A percentile compares a stretch with the other conserved stretches of the same genome.
phyloP scores from a whole-genome alignment of 2,797 vertebrate species.

The Darevskia nairensis region DNA sequence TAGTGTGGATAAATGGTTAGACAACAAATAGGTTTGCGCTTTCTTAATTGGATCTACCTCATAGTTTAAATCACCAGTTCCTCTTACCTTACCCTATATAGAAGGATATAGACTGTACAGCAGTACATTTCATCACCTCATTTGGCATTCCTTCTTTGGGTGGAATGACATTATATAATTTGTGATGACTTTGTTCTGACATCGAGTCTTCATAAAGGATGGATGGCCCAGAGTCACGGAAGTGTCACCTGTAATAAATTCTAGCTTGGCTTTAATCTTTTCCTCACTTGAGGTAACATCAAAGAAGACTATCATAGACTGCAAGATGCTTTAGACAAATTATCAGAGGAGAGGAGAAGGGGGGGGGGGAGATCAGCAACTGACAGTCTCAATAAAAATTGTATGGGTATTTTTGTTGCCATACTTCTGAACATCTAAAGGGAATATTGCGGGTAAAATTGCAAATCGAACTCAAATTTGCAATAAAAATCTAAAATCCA shows the following conservation, averaged over 20 bases:
- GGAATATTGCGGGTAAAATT: constrained; percentile 5
- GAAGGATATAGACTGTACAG: constrained; percentile 48
- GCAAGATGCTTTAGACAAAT: constrained; percentile 72
- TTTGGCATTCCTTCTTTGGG: constrained; percentile 61
- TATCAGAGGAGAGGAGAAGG: constrained; percentile 56
- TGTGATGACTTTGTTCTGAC: constrained; percentile 71
- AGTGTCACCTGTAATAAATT: constrained; percentile 75
- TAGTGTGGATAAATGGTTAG: constrained; percentile 16
- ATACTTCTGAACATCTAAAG: constrained; percentile 37
- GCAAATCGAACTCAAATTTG: constrained; percentile 30
- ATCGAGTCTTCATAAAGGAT: constrained; percentile 62
- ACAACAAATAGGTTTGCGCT: constrained; percentile 27
- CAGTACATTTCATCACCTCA: constrained; percentile 56
- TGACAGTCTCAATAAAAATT: constrained; percentile 68
- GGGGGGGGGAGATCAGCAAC: constrained; percentile 28
- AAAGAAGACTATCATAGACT: constrained; percentile 69
- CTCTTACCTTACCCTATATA: constrained; percentile 21
- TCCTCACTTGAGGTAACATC: constrained; percentile 68
- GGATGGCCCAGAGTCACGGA: constrained; percentile 69
- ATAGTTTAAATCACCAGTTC: constrained; percentile 57
- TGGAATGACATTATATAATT: constrained; percentile 67
- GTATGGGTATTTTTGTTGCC: constrained; percentile 55
- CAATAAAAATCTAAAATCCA: not conserved
- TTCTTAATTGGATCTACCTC: constrained; percentile 47
- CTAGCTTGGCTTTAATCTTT: constrained; percentile 72